Conservation (phyloP, 2,888 invertebrate species). For the Eupithecia abbreviata region DNA sequence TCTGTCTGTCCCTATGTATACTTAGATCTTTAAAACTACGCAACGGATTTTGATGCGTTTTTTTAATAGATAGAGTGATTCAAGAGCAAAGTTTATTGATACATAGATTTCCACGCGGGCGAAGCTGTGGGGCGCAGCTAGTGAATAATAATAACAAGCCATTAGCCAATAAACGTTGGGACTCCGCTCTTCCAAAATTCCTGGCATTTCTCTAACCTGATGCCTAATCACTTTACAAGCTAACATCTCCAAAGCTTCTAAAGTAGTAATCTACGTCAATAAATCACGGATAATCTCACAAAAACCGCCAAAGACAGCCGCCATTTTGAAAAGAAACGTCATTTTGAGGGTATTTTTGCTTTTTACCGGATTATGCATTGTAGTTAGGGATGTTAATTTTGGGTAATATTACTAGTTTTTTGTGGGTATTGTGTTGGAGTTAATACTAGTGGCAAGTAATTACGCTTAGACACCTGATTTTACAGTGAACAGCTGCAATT, state of each 20-base stretch:
- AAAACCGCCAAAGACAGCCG: conserved; percentile 9
- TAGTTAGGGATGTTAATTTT: not conserved
- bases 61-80: too few species aligned
- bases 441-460: not conserved
- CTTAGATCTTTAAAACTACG: too few species aligned
- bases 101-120: too few species aligned
- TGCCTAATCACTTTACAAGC: not conserved
- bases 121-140: too few species aligned
- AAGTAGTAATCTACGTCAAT: conserved; percentile 3
- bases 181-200: not conserved
- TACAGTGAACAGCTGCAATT: not conserved
- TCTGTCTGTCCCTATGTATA: too few species aligned
- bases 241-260: not conserved
- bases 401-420: not conserved
- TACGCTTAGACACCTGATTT: not conserved
- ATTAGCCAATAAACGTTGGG: not conserved
- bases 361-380: conserved; percentile 8
- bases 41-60: too few species aligned
- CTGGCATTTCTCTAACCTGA: not conserved
- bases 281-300: conserved; percentile 9
- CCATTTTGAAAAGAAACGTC: conserved; percentile 8
- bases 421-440: not conserved
- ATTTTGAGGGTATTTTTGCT: not conserved
- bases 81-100: too few species aligned
- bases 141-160: not conserved